Conservation (phyloP, 2,797 vertebrate species). For the Crenuchus spilurus region DNA sequence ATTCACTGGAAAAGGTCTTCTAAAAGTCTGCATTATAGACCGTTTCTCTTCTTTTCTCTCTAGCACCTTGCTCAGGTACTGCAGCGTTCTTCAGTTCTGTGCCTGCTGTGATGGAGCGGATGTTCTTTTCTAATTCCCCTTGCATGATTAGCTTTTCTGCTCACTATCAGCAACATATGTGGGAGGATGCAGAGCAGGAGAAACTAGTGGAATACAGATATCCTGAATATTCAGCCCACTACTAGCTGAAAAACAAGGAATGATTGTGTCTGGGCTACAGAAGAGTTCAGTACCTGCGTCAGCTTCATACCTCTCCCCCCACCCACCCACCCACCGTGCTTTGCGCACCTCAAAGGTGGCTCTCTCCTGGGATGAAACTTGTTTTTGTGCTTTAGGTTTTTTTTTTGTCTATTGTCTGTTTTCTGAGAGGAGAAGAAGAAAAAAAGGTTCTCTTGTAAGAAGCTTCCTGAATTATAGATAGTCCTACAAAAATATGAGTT, state of each 20-base stretch:
- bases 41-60: background rate
- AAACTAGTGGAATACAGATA: background rate
- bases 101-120: slow-evolving; percentile 1
- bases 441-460: background rate
- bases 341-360: slow-evolving; percentile 12
- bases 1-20: background rate
- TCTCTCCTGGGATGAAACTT: slow-evolving; percentile 13
- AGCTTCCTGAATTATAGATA: slow-evolving; percentile 7
- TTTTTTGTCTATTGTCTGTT: slow-evolving; percentile 17
- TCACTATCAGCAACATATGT: slow-evolving; percentile 55
- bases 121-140: background rate
- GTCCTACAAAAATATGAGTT: slow-evolving; percentile 12
- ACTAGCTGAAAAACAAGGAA: background rate
- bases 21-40: background rate
- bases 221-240: background rate
- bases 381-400: background rate
- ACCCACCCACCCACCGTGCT: background rate
- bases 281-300: background rate
- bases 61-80: background rate
- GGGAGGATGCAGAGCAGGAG: slow-evolving; percentile 47
- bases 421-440: slow-evolving; percentile 8
- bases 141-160: slow-evolving; percentile 39
- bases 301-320: too few species aligned
- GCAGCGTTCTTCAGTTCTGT: background rate
- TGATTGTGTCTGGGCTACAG: background rate